phyloP scores from a whole-genome alignment of 2,888 invertebrate species.

The Abrostola tripartita region DNA sequence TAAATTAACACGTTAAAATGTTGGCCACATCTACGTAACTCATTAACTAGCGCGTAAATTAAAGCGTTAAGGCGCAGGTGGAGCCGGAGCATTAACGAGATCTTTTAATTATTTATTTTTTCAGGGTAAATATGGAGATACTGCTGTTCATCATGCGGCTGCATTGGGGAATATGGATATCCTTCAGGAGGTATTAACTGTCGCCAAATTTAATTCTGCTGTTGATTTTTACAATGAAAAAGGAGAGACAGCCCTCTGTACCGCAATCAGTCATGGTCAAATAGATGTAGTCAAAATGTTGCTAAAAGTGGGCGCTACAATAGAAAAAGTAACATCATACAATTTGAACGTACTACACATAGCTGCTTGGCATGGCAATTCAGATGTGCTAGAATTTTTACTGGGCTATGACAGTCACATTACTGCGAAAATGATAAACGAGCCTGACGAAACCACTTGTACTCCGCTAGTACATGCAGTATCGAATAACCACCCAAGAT shows the following conservation, averaged over 20 bases:
- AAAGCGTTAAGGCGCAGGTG: too few species aligned
- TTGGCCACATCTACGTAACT: too few species aligned
- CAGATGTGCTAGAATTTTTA: slow-evolving; percentile 82
- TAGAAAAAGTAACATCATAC: slow-evolving; percentile 73
- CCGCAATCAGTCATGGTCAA: slow-evolving; percentile 73
- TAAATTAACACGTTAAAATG: too few species aligned
- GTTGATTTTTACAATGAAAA: slow-evolving; percentile 68
- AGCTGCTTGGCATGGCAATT: slow-evolving; percentile 75
- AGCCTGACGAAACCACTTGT: slow-evolving; percentile 27
- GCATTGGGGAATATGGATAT: slow-evolving; percentile 75
- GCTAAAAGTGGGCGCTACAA: slow-evolving; percentile 73
- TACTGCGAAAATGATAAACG: slow-evolving; percentile 35
- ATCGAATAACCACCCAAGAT: slow-evolving; percentile 53
- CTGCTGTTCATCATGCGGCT: slow-evolving; percentile 82
- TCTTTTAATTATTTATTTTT: slow-evolving; percentile 1
- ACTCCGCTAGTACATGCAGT: slow-evolving; percentile 56
- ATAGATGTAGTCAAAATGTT: slow-evolving; percentile 73
- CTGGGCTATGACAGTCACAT: slow-evolving; percentile 73
- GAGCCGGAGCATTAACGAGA: too few species aligned
- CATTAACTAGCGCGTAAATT: too few species aligned
- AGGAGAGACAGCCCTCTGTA: slow-evolving; percentile 79
- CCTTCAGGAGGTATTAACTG: slow-evolving; percentile 75
- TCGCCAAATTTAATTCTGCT: slow-evolving; percentile 55
- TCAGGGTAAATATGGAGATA: slow-evolving; percentile 49
- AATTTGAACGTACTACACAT: slow-evolving; percentile 78